phyloP scores from a whole-genome alignment of 2,888 invertebrate species.

The Cerceris ruficornis region DNA sequence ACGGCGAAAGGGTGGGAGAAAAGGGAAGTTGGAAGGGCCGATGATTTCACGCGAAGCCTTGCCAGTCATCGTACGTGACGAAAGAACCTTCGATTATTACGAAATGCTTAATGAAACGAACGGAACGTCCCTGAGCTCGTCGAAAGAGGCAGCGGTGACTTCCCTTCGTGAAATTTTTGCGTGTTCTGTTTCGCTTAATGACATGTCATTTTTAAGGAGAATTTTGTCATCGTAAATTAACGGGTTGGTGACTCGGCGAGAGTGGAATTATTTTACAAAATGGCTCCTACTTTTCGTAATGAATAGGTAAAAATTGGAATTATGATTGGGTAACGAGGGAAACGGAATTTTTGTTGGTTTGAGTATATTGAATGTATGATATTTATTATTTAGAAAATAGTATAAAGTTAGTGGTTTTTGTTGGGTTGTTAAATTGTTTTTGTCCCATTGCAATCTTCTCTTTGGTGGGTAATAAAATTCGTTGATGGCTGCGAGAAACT shows the following conservation, averaged over 20 bases:
- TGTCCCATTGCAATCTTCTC: not conserved
- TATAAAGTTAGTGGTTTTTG: not conserved
- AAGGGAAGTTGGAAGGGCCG: conserved; percentile 47
- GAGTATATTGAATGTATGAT: too few relatives aligned
- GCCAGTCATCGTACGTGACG: conserved; percentile 51
- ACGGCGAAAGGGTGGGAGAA: conserved; percentile 17
- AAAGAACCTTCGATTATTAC: conserved; percentile 41
- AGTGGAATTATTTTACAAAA: too few relatives aligned
- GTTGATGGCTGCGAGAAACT: conserved; percentile 10
- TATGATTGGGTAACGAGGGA: too few relatives aligned
- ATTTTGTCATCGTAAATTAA: too few relatives aligned
- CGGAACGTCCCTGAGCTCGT: conserved; percentile 21
- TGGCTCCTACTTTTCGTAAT: not conserved
- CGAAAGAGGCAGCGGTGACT: not conserved
- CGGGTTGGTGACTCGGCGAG: too few relatives aligned
- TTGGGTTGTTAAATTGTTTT: not conserved
- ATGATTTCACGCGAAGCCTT: conserved; percentile 57
- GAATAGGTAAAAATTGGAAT: not conserved
- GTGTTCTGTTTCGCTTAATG: not conserved
- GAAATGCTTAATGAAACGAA: conserved; percentile 42
- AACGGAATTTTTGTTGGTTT: too few relatives aligned
- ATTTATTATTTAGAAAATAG: too few relatives aligned
- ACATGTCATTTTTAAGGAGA: not conserved
- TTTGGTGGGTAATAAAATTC: not conserved
- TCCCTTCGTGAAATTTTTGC: not conserved